These are phyloP conservation scores for Lepidonotus clava DNA, from an alignment of 2,888 invertebrate genomes.

Conservation along the genomic window DNA sequence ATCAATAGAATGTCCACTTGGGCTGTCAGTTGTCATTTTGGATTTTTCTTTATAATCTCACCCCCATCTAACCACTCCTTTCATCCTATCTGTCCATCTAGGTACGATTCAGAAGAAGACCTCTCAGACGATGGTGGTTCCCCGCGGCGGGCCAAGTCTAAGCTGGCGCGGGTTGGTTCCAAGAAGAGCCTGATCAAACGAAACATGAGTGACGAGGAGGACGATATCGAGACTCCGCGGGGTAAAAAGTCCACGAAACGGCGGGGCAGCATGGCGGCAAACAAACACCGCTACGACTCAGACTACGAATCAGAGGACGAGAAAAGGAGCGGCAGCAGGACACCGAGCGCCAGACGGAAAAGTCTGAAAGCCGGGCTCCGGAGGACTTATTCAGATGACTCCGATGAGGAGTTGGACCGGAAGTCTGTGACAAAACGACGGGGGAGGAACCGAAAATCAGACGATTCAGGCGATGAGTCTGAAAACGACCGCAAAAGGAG, in stretches of 20 bases:
- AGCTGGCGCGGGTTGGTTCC: background rate
- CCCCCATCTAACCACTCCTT: no score
- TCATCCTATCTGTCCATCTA: no score
- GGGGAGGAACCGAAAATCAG: background rate
- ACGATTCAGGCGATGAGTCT: slow-evolving; percentile 41
- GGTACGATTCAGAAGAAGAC: background rate
- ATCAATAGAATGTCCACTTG: no score
- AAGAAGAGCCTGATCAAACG: background rate
- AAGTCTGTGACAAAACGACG: background rate
- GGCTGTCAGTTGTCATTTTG: no score
- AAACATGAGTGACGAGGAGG: background rate
- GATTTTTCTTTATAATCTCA: no score
- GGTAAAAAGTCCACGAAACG: background rate
- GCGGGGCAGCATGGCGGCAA: background rate
- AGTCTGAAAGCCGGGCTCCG: background rate
- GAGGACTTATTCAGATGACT: no score
- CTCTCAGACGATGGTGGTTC: background rate
- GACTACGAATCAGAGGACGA: slow-evolving; percentile 43
- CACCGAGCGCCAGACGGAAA: background rate
- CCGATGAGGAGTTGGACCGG: slow-evolving; percentile 2
- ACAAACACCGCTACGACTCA: slow-evolving; percentile 6
- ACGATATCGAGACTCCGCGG: background rate
- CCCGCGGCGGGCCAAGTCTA: background rate
- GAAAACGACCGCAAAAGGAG: background rate
- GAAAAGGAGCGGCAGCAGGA: background rate